Conservation (phyloP, 2,797 vertebrate species). For the Liasis olivaceus region DNA sequence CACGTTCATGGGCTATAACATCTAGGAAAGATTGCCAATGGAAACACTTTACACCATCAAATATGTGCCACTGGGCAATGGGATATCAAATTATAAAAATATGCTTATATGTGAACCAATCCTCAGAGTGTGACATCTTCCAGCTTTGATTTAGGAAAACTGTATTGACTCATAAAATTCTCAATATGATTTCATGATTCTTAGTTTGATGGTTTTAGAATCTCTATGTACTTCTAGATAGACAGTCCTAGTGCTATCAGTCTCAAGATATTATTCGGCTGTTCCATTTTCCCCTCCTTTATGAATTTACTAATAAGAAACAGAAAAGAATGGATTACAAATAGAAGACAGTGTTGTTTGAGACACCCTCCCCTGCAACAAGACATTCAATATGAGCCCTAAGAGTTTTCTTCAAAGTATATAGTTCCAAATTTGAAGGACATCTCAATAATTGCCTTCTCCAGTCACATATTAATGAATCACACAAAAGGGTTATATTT, state of each 20-base stretch:
- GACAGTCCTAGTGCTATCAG: background rate
- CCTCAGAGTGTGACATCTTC: background rate
- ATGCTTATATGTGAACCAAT: background rate
- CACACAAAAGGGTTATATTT: background rate
- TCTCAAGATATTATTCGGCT: background rate
- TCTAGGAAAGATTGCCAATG: background rate
- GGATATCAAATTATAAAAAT: background rate
- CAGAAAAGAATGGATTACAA: background rate
- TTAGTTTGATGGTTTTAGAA: background rate
- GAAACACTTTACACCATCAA: background rate
- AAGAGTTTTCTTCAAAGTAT: background rate
- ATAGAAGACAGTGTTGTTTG: background rate
- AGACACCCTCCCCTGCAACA: background rate
- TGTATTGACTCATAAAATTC: background rate
- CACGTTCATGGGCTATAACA: background rate
- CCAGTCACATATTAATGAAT: background rate
- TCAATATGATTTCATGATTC: background rate
- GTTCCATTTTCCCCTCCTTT: background rate
- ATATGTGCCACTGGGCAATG: background rate
- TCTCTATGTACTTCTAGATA: background rate
- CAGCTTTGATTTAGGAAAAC: background rate
- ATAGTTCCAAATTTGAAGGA: background rate
- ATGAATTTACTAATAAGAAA: background rate
- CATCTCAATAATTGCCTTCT: background rate
- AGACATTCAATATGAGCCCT: background rate